These are phyloP conservation scores for Panulirus ornatus DNA, from an alignment of 1,140 invertebrate species.

Conservation along the genomic window DNA sequence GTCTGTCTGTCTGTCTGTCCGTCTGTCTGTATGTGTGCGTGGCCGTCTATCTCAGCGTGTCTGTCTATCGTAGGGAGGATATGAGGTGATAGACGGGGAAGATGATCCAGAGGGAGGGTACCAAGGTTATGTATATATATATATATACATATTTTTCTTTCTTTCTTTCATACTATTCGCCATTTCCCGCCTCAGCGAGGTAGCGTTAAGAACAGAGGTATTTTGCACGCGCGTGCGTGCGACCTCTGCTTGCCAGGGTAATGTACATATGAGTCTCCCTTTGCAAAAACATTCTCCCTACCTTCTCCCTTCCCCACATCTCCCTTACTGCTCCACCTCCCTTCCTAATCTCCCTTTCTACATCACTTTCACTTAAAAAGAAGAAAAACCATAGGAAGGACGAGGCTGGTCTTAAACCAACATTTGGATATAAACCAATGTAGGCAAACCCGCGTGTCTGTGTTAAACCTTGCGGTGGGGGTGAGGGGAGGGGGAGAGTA, in stretches of 20 bases:
- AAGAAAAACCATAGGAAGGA: neutral
- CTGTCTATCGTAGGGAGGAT: neutral
- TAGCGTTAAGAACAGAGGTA: too few species aligned
- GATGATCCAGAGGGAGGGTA: neutral
- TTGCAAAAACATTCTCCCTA: neutral
- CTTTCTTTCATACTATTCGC: too few species aligned
- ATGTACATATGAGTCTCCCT: neutral
- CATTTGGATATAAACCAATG: too few species aligned
- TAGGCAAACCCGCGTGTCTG: too few species aligned
- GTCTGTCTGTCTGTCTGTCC: too few species aligned
- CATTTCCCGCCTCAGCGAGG: too few species aligned
- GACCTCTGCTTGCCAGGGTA: neutral
- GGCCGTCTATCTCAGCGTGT: neutral
- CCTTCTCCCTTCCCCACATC: neutral
- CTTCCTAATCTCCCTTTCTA: neutral
- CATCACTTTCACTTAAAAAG: neutral
- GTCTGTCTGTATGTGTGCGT: too few species aligned
- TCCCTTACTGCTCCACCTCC: neutral
- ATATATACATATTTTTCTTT: too few species aligned
- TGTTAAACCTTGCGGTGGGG: too few species aligned
- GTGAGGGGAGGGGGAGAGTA: neutral
- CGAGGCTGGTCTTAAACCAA: neutral
- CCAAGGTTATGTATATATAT: too few species aligned
- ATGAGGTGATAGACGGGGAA: neutral
- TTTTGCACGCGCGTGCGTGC: neutral